Conservation (phyloP, 2,113 vertebrate species). For the Ctenomys sociabilis region DNA sequence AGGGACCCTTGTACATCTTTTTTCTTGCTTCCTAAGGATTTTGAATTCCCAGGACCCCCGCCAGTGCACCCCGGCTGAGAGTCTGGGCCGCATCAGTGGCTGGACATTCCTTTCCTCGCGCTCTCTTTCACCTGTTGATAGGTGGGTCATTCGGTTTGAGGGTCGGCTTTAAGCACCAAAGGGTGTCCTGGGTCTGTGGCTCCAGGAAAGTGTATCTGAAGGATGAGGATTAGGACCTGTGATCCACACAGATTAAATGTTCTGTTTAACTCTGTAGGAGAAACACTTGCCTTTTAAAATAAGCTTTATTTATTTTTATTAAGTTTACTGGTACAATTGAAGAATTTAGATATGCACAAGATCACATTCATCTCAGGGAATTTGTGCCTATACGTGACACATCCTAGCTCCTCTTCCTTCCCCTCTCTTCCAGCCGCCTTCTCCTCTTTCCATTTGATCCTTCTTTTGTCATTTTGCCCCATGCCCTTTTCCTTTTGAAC, state of each 20-base stretch:
- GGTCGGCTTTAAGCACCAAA: not conserved
- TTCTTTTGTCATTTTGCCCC: not conserved
- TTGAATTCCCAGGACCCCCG: not conserved
- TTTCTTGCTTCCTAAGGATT: not conserved
- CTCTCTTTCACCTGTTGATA: not conserved
- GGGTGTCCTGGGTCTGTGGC: not conserved
- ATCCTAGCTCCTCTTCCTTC: not conserved
- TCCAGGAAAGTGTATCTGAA: not conserved
- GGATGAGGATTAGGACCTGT: not conserved
- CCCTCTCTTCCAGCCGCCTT: not conserved
- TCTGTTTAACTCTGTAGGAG: not conserved
- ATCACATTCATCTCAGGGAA: not conserved
- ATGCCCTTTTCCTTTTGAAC: not conserved
- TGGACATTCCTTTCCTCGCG: fast-evolving
- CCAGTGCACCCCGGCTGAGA: not conserved
- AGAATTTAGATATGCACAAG: not conserved
- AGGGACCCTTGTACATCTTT: not conserved
- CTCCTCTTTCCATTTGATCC: not conserved
- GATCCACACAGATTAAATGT: not conserved
- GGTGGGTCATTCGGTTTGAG: no score
- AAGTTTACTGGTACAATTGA: not conserved
- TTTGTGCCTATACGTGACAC: not conserved
- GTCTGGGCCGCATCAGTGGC: not conserved
- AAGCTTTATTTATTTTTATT: not conserved
- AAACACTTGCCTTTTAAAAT: no score